Base-by-base conservation (phyloP, 2,888 invertebrate species). In the Prenolepis imparis region DNA sequence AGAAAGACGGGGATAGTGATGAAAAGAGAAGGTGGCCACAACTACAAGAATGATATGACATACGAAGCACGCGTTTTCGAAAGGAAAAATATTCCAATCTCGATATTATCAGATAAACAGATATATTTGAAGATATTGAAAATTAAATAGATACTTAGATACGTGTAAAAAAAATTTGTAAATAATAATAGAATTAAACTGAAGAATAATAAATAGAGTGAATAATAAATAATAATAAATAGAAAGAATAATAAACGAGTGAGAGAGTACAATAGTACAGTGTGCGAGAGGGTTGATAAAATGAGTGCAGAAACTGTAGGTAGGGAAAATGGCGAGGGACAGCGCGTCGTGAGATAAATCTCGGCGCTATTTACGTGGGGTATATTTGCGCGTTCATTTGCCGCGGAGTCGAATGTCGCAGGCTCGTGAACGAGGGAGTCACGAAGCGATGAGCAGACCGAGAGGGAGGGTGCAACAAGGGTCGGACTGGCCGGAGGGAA, bases 341-440 rank as follows among this genome's bases (percentile, higher is more conserved):
- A 77, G 77, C 9, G 77, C 12, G n/a, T n/a, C 36, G 24, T 32
- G 52, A 57, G 59, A 87, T 89, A 89, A 87, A 89, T 87, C 86
- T 87, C 86, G 55, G 59, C 63, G 52, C 84, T 85, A 86, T 89
- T 89, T 86, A 84, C 86, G 83, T 70, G 36, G 77, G 55, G 67
- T 85, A 73, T 83, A 84, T 89, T 89, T 86, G 74, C 75, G 77
- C 87, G 87, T 87, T 89, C 80, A 84, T 89, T 89, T 86, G 89
- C 66, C 70, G 67, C 74, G 21, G 32, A 64, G 77, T 83, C 82
- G 36, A 72, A 72, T 78, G 85, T 81, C 61, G 75, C 48, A 68
- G 59, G 52, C 24, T 67, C 48, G 52, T 24, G 52, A 55, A 41
- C 55, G 67, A 68, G 77, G 55, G 68, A 68, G 77, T 24, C 68